phyloP scores from a whole-genome alignment of 2,888 invertebrate genomes.

The Formica aserva region DNA sequence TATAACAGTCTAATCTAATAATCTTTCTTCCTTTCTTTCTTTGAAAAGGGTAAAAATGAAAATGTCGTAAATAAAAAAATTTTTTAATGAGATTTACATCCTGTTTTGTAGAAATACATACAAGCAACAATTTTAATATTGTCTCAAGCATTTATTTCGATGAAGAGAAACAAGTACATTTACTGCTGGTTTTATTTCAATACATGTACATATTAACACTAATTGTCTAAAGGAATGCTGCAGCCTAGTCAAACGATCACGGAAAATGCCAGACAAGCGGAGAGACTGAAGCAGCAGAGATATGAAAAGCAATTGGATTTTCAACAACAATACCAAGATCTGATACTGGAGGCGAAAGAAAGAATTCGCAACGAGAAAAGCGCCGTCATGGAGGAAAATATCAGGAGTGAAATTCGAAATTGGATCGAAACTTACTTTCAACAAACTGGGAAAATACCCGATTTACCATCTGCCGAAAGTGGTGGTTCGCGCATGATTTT shows the following conservation, averaged over 20 bases:
- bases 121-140: not conserved
- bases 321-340: slow-evolving; percentile 90
- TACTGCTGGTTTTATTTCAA: not conserved
- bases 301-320: slow-evolving; percentile 88
- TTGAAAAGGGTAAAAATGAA: not conserved
- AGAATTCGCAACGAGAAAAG: slow-evolving; percentile 91
- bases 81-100: not conserved
- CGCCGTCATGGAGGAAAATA: slow-evolving; percentile 93
- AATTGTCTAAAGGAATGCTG: slow-evolving; percentile 82
- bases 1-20: not conserved
- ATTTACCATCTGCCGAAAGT: slow-evolving; percentile 96
- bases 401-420: slow-evolving; percentile 94
- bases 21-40: too few species aligned
- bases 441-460: slow-evolving; percentile 95
- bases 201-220: not conserved
- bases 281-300: slow-evolving; percentile 80
- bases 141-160: not conserved
- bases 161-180: not conserved
- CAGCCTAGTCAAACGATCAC: slow-evolving; percentile 83
- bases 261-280: slow-evolving; percentile 80
- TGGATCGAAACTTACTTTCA: slow-evolving; percentile 95
- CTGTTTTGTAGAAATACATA: not conserved
- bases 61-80: not conserved
- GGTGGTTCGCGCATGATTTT: slow-evolving; percentile 95
- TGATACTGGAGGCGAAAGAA: slow-evolving; percentile 88